These are phyloP conservation scores for Oxygymnocypris stewartii DNA, from an alignment of 2,113 vertebrate genomes.

Conservation along the genomic window DNA sequence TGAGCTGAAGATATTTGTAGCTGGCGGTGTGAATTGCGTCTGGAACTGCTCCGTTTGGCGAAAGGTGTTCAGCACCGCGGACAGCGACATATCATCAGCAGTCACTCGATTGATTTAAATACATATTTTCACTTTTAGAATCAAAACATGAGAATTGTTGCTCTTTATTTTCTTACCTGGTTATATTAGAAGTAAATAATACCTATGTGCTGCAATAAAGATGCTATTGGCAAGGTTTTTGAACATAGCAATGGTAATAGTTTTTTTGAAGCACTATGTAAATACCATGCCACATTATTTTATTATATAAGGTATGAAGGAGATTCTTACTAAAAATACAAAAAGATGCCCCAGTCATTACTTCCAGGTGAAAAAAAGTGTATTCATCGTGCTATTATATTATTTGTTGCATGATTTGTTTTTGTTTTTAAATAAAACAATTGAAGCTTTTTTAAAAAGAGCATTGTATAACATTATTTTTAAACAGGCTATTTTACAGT, in stretches of 20 bases:
- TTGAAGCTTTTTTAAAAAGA: background rate
- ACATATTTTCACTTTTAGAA: background rate
- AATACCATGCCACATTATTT: background rate
- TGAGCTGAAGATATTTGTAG: constrained; percentile 34
- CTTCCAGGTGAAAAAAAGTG: background rate
- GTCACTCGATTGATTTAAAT: background rate
- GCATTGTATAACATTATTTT: too few species aligned
- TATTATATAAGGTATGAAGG: background rate
- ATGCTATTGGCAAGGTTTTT: background rate
- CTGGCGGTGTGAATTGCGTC: background rate
- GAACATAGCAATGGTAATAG: background rate
- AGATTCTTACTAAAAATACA: background rate
- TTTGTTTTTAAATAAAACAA: background rate
- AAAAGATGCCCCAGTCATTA: background rate
- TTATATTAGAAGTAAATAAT: background rate
- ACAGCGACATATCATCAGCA: constrained; percentile 29
- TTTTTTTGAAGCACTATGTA: background rate
- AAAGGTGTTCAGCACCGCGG: constrained; percentile 44
- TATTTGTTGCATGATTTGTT: background rate
- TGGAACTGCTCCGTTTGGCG: background rate
- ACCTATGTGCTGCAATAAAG: background rate
- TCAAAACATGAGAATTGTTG: background rate
- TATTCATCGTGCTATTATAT: background rate
- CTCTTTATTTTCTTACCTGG: background rate
- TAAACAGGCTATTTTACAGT: too few species aligned